Percentiles rank a stretch among this genome's conserved stretches.
These are phyloP conservation scores for Orgyia antiqua DNA, from an alignment of 2,888 invertebrate genomes.

Conservation along the genomic window DNA sequence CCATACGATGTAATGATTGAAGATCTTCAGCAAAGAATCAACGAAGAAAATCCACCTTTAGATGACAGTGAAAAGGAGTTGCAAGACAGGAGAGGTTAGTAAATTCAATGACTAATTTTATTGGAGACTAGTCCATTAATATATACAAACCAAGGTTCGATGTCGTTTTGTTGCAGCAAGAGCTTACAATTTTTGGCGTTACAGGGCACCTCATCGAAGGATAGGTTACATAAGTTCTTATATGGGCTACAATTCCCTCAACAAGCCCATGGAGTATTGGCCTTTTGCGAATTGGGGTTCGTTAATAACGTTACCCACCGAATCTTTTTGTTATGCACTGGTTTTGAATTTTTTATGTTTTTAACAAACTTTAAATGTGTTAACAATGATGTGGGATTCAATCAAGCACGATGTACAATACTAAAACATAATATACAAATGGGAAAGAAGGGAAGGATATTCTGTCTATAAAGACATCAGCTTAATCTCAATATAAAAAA, in stretches of 20 bases:
- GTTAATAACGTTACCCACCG: constrained; percentile 58
- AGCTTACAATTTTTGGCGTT: constrained; percentile 79
- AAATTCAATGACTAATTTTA: constrained; percentile 3
- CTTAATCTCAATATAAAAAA: too few species aligned
- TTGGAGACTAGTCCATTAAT: constrained; percentile 17
- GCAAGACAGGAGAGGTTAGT: constrained; percentile 83
- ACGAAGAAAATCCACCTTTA: constrained; percentile 86
- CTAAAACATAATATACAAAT: too few species aligned
- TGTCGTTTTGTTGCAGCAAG: constrained; percentile 74
- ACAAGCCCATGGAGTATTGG: constrained; percentile 78
- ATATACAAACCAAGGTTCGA: constrained; percentile 60
- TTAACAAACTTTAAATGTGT: constrained; percentile 16
- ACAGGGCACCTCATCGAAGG: constrained; percentile 66
- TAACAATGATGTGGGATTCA: constrained; percentile 19
- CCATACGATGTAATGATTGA: constrained; percentile 84
- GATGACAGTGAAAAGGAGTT: constrained; percentile 82
- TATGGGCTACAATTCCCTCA: constrained; percentile 75
- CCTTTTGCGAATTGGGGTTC: constrained; percentile 81
- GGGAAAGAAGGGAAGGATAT: too few species aligned
- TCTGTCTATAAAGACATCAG: too few species aligned
- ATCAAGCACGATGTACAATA: too few species aligned
- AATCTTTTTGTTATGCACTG: constrained; percentile 37
- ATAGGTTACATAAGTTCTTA: constrained; percentile 64
- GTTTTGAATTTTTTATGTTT: constrained; percentile 11
- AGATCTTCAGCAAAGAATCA: constrained; percentile 87